phyloP scores from a whole-genome alignment of 2,797 vertebrate species.

The Amphiprion clarkii region DNA sequence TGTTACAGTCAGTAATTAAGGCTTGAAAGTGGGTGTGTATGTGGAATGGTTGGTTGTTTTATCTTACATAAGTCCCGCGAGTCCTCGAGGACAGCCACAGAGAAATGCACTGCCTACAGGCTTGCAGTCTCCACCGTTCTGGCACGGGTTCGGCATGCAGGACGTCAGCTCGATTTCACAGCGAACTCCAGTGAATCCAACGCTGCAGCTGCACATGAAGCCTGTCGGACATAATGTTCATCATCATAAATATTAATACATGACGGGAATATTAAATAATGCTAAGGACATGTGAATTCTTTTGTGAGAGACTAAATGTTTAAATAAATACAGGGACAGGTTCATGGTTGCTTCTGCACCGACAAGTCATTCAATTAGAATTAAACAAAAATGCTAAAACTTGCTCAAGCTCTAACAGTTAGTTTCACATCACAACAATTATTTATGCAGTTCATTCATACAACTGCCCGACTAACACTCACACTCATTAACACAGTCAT shows the following conservation, averaged over 20 bases:
- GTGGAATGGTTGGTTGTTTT: constrained; percentile 32
- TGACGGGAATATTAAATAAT: neutral
- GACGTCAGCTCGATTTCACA: constrained; percentile 93
- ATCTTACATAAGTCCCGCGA: constrained; percentile 93
- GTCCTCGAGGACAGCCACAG: constrained; percentile 92
- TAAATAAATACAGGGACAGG: neutral
- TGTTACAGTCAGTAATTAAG: constrained; percentile 25
- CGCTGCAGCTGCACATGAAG: constrained; percentile 91
- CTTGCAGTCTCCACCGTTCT: constrained; percentile 91
- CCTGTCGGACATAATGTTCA: constrained; percentile 75
- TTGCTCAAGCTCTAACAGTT: neutral
- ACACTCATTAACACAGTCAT: constrained; percentile 11
- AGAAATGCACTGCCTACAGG: constrained; percentile 90
- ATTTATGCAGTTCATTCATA: constrained; percentile 1
- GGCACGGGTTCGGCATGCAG: constrained; percentile 95
- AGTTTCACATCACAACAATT: neutral
- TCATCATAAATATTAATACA: neutral
- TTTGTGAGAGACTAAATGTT: neutral
- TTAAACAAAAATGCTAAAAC: neutral
- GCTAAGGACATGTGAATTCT: neutral
- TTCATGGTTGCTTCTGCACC: neutral
- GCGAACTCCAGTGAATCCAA: constrained; percentile 92
- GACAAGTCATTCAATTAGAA: neutral
- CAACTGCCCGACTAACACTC: constrained; percentile 44
- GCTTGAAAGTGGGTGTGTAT: constrained; percentile 12